phyloP scores from a whole-genome alignment of 2,113 vertebrate genomes.

The Myxocyprinus asiaticus region DNA sequence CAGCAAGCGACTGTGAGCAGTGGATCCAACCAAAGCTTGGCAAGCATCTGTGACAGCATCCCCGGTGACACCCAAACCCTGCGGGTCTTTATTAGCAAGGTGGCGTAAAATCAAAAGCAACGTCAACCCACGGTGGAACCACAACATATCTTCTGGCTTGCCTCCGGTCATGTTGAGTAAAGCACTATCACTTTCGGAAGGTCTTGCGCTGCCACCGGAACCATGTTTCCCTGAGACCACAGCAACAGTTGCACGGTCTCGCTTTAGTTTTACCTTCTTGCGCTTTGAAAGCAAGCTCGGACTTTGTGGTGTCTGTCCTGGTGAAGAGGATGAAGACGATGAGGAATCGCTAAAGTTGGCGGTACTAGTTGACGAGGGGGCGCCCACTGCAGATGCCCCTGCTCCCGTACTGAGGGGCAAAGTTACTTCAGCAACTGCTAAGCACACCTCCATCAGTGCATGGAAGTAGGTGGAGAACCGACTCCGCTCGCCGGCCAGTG shows the following conservation, averaged over 20 bases:
- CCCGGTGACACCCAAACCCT: slow-evolving; percentile 90
- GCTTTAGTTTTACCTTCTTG: slow-evolving; percentile 98
- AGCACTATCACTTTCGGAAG: slow-evolving; percentile 78
- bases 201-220: slow-evolving; percentile 64
- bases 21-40: slow-evolving; percentile 91
- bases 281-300: slow-evolving; percentile 94
- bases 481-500: slow-evolving; percentile 80
- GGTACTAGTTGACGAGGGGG: slow-evolving; percentile 83
- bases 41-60: slow-evolving; percentile 92
- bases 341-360: slow-evolving; percentile 95
- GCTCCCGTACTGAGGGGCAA: slow-evolving; percentile 88
- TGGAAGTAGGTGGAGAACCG: slow-evolving; percentile 96
- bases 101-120: slow-evolving; percentile 95
- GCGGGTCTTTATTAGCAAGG: slow-evolving; percentile 89
- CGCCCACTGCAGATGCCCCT: slow-evolving; percentile 79
- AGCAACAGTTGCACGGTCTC: slow-evolving; percentile 82
- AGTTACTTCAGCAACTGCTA: slow-evolving; percentile 94
- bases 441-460: slow-evolving; percentile 93
- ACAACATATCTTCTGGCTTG: slow-evolving; percentile 97
- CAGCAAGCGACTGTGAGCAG: slow-evolving; percentile 89
- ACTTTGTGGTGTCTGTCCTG: slow-evolving; percentile 94
- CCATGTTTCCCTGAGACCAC: slow-evolving; percentile 79
- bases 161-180: slow-evolving; percentile 88
- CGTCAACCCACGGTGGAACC: slow-evolving; percentile 96
- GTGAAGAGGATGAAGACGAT: slow-evolving; percentile 92